Percentiles rank a stretch among this genome's conserved stretches.
phyloP scores from a whole-genome alignment of 2,888 invertebrate genomes.

The Agrochola macilenta region DNA sequence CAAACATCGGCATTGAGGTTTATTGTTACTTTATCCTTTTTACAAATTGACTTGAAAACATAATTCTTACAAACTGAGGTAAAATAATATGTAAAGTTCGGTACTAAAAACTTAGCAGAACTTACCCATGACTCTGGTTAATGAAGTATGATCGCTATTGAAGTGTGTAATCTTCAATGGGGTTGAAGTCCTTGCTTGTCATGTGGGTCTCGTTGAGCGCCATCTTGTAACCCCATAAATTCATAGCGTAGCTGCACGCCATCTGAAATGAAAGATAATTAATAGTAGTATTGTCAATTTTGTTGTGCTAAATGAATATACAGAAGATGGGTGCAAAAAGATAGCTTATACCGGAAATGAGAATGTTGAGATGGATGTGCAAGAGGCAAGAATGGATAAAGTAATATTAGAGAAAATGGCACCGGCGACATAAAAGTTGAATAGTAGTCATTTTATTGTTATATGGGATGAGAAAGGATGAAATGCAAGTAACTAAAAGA shows the following conservation, averaged over 20 bases:
- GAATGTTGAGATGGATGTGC: background rate
- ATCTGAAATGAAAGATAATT: conserved; percentile 64
- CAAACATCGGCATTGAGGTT: too few species aligned
- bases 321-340: background rate
- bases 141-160: too few species aligned
- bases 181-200: conserved; percentile 84
- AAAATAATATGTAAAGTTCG: too few species aligned
- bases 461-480: conserved; percentile 79
- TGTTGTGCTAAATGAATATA: too few species aligned
- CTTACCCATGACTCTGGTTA: too few species aligned
- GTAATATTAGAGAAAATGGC: background rate
- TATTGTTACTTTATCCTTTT: too few species aligned
- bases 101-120: too few species aligned
- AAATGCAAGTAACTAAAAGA: too few species aligned
- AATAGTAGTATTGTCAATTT: too few species aligned
- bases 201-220: conserved; percentile 88
- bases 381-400: background rate
- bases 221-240: conserved; percentile 94
- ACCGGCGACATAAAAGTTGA: background rate
- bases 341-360: background rate
- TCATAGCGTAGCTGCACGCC: conserved; percentile 94
- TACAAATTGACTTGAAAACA: too few species aligned
- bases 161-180: conserved; percentile 79
- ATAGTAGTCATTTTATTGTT: conserved; percentile 75
- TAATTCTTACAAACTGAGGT: too few species aligned